These are phyloP conservation scores for Agrilus mali DNA, from an alignment of 2,888 invertebrate species.

Conservation along the genomic window DNA sequence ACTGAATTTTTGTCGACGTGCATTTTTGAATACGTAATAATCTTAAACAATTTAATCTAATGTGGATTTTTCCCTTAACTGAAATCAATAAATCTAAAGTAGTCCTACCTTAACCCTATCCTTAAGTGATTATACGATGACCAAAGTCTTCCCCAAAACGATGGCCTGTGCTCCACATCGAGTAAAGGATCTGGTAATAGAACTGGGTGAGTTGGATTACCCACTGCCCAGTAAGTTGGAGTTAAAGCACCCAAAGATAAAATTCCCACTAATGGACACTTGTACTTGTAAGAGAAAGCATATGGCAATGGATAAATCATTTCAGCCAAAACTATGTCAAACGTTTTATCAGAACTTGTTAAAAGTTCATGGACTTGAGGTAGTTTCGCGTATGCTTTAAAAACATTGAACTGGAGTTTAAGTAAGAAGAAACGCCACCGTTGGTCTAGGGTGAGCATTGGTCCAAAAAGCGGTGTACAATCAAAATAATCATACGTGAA, in stretches of 20 bases:
- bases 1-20: too few relatives aligned
- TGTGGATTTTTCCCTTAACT: too few relatives aligned
- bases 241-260: constrained; percentile 18
- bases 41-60: too few relatives aligned
- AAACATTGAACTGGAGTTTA: constrained; percentile 15
- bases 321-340: constrained; percentile 21
- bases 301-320: constrained; percentile 11
- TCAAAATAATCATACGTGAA: constrained; percentile 18
- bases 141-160: constrained; percentile 27
- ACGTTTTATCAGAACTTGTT: constrained; percentile 14
- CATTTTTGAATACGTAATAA: too few relatives aligned
- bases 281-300: constrained; percentile 16
- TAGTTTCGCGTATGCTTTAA: constrained; percentile 7
- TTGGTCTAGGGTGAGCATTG: too few relatives aligned
- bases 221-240: constrained; percentile 18
- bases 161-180: constrained; percentile 28
- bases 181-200: constrained; percentile 22
- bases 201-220: constrained; percentile 19
- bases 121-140: constrained; percentile 13
- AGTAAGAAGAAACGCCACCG: too few relatives aligned
- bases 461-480: background rate
- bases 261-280: constrained; percentile 14
- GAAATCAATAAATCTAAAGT: too few relatives aligned
- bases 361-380: constrained; percentile 18
- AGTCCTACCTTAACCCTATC: too few relatives aligned